Evolutionary conservation across 2,797 vertebrate genomes (phyloP).

Genomic region (Esox masquinongy): DNA sequence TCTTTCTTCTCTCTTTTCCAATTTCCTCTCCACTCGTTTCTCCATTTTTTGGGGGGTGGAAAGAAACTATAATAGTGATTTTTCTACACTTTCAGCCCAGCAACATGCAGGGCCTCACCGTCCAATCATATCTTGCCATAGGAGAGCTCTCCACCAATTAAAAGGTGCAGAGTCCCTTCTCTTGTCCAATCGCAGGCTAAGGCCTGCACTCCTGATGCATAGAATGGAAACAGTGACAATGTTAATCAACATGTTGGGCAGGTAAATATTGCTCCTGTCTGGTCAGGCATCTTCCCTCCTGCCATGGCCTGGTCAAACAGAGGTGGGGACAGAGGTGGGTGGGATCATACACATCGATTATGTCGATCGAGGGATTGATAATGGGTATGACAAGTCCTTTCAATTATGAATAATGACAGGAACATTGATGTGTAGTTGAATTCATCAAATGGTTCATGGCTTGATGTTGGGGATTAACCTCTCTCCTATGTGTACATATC

Average conservation of each 20-base stretch:
- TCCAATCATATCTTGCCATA: conserved; percentile 13
- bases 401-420: not conserved
- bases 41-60: not conserved
- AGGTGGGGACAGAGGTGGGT: no score
- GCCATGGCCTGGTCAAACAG: no score
- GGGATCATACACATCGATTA: no score
- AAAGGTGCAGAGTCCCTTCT: conserved; percentile 28
- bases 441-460: no score
- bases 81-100: not conserved
- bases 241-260: conserved; percentile 14
- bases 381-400: no score
- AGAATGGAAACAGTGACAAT: conserved; percentile 21
- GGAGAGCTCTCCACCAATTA: conserved; percentile 42
- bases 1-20: not conserved
- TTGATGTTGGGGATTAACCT: no score
- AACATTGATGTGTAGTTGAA: not conserved
- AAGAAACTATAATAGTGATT: not conserved
- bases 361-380: no score
- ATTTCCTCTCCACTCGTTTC: conserved; percentile 19
- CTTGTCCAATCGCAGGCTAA: conserved; percentile 32
- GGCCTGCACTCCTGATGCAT: conserved; percentile 44
- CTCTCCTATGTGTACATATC: no score
- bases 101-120: not conserved
- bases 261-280: not conserved
- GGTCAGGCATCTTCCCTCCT: not conserved